These are phyloP conservation scores for Schrankia costaestrigalis DNA, from an alignment of 2,888 invertebrate genomes.

Conservation along the genomic window DNA sequence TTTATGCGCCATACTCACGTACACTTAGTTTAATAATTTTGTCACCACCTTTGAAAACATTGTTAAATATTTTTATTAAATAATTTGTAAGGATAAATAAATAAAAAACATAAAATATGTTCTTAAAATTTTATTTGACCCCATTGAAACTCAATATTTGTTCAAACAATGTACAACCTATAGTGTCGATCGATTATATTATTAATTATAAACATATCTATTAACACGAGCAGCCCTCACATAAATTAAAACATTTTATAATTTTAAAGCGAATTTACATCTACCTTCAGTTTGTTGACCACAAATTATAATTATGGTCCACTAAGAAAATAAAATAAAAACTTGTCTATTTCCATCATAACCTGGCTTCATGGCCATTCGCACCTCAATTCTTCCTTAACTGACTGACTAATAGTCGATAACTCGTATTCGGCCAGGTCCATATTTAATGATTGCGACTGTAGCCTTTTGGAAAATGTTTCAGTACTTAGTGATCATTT, in stretches of 20 bases:
- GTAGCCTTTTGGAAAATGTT: too few relatives aligned
- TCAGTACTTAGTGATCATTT: too few relatives aligned
- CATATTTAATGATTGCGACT: too few relatives aligned
- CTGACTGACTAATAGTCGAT: too few relatives aligned
- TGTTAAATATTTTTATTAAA: too few relatives aligned
- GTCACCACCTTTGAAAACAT: too few relatives aligned
- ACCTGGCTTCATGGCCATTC: too few relatives aligned
- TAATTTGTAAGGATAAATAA: slow-evolving; percentile 13
- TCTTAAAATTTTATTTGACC: slow-evolving; percentile 79
- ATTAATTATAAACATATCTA: slow-evolving; percentile 51
- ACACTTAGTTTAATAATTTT: too few relatives aligned
- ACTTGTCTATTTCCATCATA: too few relatives aligned
- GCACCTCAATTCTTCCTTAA: too few relatives aligned
- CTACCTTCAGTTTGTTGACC: slow-evolving; percentile 38
- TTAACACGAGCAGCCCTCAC: slow-evolving; percentile 47
- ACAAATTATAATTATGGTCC: slow-evolving; percentile 6
- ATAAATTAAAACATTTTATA: slow-evolving; percentile 28
- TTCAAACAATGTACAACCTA: slow-evolving; percentile 74
- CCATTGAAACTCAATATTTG: slow-evolving; percentile 72
- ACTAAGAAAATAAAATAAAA: slow-evolving; percentile 18
- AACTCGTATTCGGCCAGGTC: too few relatives aligned
- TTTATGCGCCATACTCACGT: too few relatives aligned
- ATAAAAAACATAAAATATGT: slow-evolving; percentile 37
- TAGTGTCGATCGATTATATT: slow-evolving; percentile 48
- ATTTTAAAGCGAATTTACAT: slow-evolving; percentile 42